Conservation (phyloP, 2,888 invertebrate genomes). For the Drosophila infuscata region DNA sequence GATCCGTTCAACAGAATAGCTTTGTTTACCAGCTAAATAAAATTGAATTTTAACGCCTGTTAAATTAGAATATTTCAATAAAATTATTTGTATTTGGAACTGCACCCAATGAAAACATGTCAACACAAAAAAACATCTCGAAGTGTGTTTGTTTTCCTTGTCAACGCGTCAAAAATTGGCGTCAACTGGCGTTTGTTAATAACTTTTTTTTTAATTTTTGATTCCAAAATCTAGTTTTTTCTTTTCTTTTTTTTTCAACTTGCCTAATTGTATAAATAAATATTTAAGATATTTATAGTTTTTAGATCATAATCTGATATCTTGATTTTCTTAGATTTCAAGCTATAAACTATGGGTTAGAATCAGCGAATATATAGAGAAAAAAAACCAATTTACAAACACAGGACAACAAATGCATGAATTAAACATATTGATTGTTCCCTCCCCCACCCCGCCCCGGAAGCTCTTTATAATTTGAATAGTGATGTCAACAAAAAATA, state of each 20-base stretch:
- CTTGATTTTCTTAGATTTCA: not conserved
- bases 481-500: constrained; percentile 13
- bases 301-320: not conserved
- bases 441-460: not conserved
- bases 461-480: not conserved
- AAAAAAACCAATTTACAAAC: not conserved
- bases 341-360: not conserved
- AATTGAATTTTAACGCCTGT: not conserved
- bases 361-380: not conserved
- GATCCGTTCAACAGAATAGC: not conserved
- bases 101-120: not conserved
- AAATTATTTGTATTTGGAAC: not conserved
- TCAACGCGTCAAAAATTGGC: not conserved
- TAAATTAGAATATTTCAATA: not conserved
- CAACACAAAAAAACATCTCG: not conserved
- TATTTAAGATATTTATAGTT: not conserved
- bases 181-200: not conserved
- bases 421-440: not conserved
- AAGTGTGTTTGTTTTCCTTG: not conserved
- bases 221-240: no score
- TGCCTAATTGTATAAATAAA: no score
- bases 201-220: no score
- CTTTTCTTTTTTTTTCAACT: no score
- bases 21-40: not conserved
- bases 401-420: not conserved